Percentiles rank a stretch among this genome's conserved stretches.
Evolutionary conservation across 1,140 invertebrate species (phyloP).

Genomic region (Dreissena rostriformis): DNA sequence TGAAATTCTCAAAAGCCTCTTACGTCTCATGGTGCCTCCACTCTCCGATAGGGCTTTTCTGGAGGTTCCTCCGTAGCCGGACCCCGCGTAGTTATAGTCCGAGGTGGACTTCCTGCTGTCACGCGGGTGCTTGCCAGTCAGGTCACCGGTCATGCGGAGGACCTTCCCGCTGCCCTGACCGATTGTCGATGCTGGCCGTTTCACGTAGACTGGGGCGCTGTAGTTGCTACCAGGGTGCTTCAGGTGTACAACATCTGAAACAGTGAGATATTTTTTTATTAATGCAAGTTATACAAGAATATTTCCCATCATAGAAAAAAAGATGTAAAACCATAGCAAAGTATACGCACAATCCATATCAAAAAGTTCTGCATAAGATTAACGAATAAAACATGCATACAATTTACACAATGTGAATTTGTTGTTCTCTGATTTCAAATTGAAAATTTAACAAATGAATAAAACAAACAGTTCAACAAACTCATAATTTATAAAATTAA

Average conservation of each 20-base stretch:
- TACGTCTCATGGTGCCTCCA: slow-evolving; percentile 75
- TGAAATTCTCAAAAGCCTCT: slow-evolving; percentile 34
- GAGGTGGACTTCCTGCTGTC: slow-evolving; percentile 64
- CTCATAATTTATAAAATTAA: no score
- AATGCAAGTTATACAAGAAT: no score
- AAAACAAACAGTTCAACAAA: no score
- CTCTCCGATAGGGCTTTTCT: slow-evolving; percentile 65
- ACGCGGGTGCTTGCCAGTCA: slow-evolving; percentile 71
- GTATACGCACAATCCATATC: no score
- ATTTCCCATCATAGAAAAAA: no score
- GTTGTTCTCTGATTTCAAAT: no score
- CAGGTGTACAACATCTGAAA: slow-evolving; percentile 58
- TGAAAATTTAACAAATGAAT: no score
- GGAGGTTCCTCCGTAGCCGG: slow-evolving; percentile 55
- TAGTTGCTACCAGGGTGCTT: slow-evolving; percentile 67
- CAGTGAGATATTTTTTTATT: neutral
- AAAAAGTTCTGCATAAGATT: no score
- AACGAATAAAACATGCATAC: no score
- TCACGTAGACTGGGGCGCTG: slow-evolving; percentile 71
- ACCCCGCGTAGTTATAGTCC: slow-evolving; percentile 66
- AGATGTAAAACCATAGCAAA: no score
- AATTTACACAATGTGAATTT: no score
- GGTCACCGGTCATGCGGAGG: slow-evolving; percentile 72
- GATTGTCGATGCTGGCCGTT: slow-evolving; percentile 61
- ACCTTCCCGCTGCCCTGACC: slow-evolving; percentile 64